Base-by-base conservation (phyloP, 1,140 invertebrate species). In the Anoplophora glabripennis region DNA sequence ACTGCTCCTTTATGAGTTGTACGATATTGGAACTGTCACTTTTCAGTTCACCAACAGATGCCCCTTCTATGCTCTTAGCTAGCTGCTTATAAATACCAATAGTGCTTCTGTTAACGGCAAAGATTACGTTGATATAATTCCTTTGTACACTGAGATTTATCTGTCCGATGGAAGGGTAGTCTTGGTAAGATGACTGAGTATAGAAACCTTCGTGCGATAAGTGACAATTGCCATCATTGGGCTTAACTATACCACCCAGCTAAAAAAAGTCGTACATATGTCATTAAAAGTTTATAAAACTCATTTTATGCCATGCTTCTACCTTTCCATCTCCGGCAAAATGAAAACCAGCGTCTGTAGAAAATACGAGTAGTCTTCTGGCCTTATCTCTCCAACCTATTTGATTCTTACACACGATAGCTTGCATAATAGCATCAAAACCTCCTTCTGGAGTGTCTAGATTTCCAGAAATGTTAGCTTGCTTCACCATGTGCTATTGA, bases 151-250 rank as follows among this genome's bases (percentile, higher is more conserved):
- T 80, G 71, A 72, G 85, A 53, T 80, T 79, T 10, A 83, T 78
- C 81, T 86, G 84, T 47, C 81, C 77, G n/a, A 87, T 77, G 2
- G 85, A 85, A 2, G 86, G 87, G 70, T 88, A 89, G 71, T 89
- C 87, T 70, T 83, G 81, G 40, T 78, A 64, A 11, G 78, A 72
- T 35, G 85, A 84, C 63, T 85, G 75, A 33, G 83, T 87, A 71
- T 94, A 94, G 41, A 80, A 75, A 7, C 83, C 83, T n/a, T 79
- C 38, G 53, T 68, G 17, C 56, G 87, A 78, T 61, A 93, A 78
- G 73, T 95, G 90, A 68, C 93, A 96, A 38, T 77, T 55, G 7
- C 89, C 90, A 76, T 95, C 92, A 71, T 94, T 93, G 0, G 92
- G 93, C 63, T 86, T 84, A 10, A 92, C 81, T 59, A 95, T 89